Conservation (phyloP, 2,113 vertebrate genomes). For the Orycteropus afer region DNA sequence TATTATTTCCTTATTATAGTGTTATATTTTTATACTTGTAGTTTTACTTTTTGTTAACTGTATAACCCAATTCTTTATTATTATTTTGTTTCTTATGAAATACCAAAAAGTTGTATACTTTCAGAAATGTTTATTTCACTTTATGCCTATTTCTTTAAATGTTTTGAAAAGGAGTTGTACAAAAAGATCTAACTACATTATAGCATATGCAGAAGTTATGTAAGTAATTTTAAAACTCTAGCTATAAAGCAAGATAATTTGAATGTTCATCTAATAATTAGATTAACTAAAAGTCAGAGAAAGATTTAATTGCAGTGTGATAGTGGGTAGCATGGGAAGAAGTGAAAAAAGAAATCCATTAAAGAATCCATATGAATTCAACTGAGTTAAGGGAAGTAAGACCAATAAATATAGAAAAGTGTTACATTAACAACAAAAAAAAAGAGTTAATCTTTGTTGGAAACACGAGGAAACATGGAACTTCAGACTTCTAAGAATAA, state of each 20-base stretch:
- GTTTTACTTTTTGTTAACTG: conserved; percentile 61
- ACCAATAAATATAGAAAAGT: conserved; percentile 16
- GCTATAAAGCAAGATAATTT: conserved; percentile 32
- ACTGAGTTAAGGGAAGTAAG: conserved; percentile 25
- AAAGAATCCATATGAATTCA: conserved; percentile 22
- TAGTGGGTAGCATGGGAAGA: not conserved
- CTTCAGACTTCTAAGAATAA: conserved; percentile 38
- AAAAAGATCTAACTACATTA: conserved; percentile 64
- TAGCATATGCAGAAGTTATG: not conserved
- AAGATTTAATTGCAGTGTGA: not conserved
- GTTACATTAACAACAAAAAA: conserved; percentile 37
- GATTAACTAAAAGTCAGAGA: conserved; percentile 58
- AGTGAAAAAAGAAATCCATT: conserved; percentile 15
- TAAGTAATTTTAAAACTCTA: conserved; percentile 60
- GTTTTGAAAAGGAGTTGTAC: conserved; percentile 70
- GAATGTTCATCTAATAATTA: conserved; percentile 56
- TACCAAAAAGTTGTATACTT: conserved; percentile 50
- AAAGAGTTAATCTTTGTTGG: not conserved
- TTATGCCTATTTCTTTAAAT: conserved; percentile 66
- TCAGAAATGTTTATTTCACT: conserved; percentile 72
- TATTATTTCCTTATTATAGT: too few species aligned
- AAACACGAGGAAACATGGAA: conserved; percentile 55
- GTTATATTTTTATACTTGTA: too few species aligned
- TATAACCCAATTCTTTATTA: conserved; percentile 46
- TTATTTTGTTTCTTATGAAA: conserved; percentile 53